A percentile compares a stretch with the other conserved stretches of the same genome.
These are phyloP conservation scores for Aporophyla lueneburgensis DNA, from an alignment of 2,888 invertebrate species.

Conservation along the genomic window DNA sequence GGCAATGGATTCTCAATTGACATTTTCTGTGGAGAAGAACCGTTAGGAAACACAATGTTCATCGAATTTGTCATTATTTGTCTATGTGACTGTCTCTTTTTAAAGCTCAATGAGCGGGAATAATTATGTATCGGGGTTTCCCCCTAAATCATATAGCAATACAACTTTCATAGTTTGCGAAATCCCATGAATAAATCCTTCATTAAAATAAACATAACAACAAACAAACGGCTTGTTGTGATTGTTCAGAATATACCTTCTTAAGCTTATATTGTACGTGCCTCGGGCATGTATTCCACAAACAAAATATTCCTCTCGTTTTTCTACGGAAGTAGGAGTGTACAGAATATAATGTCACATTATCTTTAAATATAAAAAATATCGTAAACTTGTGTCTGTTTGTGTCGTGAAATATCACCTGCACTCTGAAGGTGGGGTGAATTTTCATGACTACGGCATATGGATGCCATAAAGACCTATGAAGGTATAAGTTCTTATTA, in stretches of 20 bases:
- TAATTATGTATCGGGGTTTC: background rate
- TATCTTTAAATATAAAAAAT: conserved; percentile 59
- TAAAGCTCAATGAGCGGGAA: no score
- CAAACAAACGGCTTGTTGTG: background rate
- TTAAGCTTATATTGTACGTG: background rate
- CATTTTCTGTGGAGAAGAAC: background rate
- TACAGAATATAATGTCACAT: conserved; percentile 55
- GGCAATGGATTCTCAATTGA: background rate
- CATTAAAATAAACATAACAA: background rate
- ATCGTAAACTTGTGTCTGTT: conserved; percentile 43
- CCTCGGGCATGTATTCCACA: conserved; percentile 39
- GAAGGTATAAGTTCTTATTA: background rate
- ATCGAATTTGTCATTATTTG: no score
- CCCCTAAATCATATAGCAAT: background rate
- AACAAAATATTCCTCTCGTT: conserved; percentile 58
- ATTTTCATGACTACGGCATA: conserved; percentile 6
- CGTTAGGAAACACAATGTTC: no score
- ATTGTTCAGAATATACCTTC: conserved; percentile 21
- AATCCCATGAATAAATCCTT: background rate
- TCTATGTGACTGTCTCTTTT: no score
- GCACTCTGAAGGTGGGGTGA: conserved; percentile 2
- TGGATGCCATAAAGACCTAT: background rate
- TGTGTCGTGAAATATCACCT: conserved; percentile 21
- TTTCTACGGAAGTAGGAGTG: conserved; percentile 44
- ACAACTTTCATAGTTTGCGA: no score